A percentile compares a stretch with the other conserved stretches of the same genome.
phyloP scores from a whole-genome alignment of 2,888 invertebrate species.

The Dasypogon diadema region DNA sequence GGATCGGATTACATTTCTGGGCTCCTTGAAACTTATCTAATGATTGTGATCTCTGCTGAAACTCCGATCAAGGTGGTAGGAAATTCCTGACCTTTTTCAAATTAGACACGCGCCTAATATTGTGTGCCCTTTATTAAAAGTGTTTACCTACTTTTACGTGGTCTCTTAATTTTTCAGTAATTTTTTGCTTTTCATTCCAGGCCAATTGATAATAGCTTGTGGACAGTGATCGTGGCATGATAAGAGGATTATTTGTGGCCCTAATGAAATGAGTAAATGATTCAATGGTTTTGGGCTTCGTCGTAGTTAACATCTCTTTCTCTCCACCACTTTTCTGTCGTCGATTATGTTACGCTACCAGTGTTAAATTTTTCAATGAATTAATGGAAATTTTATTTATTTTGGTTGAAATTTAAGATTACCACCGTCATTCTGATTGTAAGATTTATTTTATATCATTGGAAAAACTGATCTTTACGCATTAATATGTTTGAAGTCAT shows the following conservation, averaged over 20 bases:
- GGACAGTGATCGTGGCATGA: constrained; percentile 19
- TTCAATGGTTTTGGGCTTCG: not conserved
- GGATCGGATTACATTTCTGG: constrained; percentile 6
- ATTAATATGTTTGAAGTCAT: no score
- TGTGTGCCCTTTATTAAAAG: constrained; percentile 20
- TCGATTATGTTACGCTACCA: no score
- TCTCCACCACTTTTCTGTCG: no score
- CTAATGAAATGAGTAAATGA: not conserved
- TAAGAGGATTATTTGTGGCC: constrained; percentile 28
- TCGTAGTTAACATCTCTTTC: no score
- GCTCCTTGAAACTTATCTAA: constrained; percentile 21
- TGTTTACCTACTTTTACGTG: constrained; percentile 5
- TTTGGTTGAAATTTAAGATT: no score
- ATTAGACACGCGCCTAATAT: constrained; percentile 36
- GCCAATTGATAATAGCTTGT: constrained; percentile 16
- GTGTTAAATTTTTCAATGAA: no score
- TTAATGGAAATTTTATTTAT: no score
- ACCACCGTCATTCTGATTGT: no score
- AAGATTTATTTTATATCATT: no score
- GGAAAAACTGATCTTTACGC: no score
- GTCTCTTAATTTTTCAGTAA: not conserved
- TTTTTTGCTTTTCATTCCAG: not conserved
- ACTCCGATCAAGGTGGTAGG: constrained; percentile 2
- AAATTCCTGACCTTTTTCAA: constrained; percentile 15
- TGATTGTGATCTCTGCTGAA: constrained; percentile 18